Percentiles rank a stretch among this genome's conserved stretches.
These are phyloP conservation scores for Idaea aversata DNA, from an alignment of 2,888 invertebrate genomes.

Conservation along the genomic window DNA sequence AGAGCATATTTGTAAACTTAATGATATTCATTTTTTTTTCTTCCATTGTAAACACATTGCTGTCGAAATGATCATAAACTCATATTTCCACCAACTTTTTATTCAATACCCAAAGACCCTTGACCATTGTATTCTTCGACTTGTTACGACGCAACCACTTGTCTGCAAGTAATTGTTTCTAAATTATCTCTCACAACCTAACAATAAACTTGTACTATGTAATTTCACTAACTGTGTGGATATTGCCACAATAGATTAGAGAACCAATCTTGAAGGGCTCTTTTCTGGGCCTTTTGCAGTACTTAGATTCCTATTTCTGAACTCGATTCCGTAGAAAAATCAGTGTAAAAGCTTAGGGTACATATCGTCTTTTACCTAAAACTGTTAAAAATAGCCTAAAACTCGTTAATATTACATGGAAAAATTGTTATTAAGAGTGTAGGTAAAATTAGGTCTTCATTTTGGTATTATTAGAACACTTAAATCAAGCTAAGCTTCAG, in stretches of 20 bases:
- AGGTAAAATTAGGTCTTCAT: too few species aligned
- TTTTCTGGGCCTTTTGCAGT: not conserved
- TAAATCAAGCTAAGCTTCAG: too few species aligned
- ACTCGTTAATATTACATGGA: too few species aligned
- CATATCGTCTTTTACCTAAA: too few species aligned
- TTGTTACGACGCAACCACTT: not conserved
- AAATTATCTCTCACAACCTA: not conserved
- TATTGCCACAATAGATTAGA: not conserved
- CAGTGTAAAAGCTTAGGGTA: too few species aligned
- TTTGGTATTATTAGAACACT: too few species aligned
- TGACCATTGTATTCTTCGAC: not conserved
- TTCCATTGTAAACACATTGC: not conserved
- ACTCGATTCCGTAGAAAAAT: too few species aligned
- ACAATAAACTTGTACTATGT: not conserved
- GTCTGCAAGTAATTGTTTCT: not conserved
- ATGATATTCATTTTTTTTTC: not conserved
- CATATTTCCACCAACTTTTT: not conserved
- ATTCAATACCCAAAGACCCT: not conserved
- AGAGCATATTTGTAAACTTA: not conserved
- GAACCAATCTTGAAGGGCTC: not conserved
- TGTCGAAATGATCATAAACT: not conserved
- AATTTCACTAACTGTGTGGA: not conserved
- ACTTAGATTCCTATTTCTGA: too few species aligned
- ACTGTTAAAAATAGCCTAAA: too few species aligned
- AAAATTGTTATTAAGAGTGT: too few species aligned